Evolutionary conservation across 2,113 vertebrate species (phyloP).

Genomic region (Tenebrosternarchus preto): DNA sequence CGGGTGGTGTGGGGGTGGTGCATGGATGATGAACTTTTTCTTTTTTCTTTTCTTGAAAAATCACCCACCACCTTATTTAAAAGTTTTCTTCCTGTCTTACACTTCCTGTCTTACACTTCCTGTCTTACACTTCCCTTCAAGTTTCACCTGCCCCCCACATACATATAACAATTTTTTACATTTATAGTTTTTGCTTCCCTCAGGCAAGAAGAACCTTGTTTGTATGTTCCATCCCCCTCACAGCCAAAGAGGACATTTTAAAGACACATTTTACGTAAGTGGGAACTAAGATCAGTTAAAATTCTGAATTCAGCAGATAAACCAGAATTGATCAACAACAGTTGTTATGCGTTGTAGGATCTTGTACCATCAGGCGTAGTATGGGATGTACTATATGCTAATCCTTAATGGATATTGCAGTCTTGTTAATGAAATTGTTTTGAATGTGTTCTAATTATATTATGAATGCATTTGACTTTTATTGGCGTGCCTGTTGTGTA

Average conservation of each 20-base stretch:
- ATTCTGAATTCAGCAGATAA: neutral
- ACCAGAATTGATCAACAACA: no score
- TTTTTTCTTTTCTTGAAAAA: no score
- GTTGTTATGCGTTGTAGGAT: neutral
- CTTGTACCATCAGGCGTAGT: neutral
- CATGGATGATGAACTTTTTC: no score
- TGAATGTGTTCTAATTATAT: neutral
- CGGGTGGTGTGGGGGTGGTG: no score
- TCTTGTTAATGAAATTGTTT: neutral
- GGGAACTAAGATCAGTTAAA: no score
- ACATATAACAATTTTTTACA: neutral
- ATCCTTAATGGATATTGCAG: neutral
- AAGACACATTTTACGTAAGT: slow-evolving; percentile 84
- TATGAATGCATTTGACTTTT: neutral
- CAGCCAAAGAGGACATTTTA: slow-evolving; percentile 71
- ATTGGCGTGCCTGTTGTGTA: slow-evolving; percentile 22
- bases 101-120: no score
- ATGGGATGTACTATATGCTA: neutral
- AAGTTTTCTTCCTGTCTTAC: no score
- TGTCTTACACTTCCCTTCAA: no score
- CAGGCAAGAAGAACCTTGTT: slow-evolving; percentile 87
- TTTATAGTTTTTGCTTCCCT: slow-evolving; percentile 35
- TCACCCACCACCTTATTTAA: no score
- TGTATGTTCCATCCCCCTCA: slow-evolving; percentile 81
- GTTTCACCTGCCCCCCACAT: no score